Percentiles rank a stretch among this genome's conserved stretches.
Conservation (phyloP, 2,113 vertebrate genomes). For the Nycticorax nycticorax region DNA sequence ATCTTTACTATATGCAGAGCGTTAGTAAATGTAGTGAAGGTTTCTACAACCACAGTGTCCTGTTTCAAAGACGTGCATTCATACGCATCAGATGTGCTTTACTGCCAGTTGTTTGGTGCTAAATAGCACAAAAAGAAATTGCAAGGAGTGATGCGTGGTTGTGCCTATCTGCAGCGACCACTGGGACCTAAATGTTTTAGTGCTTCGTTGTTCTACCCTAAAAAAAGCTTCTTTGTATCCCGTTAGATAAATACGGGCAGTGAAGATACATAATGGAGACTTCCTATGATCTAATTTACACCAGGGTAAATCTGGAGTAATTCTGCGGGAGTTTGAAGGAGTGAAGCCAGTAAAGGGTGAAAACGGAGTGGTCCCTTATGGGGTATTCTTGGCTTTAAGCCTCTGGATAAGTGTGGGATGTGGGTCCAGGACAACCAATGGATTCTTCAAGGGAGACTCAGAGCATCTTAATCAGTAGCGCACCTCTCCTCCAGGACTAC, state of each 20-base stretch:
- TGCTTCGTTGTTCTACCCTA: neutral
- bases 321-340: neutral
- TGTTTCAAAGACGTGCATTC: neutral
- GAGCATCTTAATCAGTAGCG: neutral
- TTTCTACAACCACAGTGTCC: neutral
- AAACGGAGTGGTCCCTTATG: neutral
- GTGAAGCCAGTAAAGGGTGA: neutral
- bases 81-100: neutral
- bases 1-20: neutral
- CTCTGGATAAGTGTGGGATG: neutral
- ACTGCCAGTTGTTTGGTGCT: neutral
- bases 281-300: neutral
- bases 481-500: neutral
- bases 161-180: neutral
- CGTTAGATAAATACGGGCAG: neutral
- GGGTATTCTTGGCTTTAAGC: neutral
- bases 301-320: neutral
- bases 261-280: neutral
- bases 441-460: neutral
- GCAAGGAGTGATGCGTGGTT: neutral
- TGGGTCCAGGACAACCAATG: neutral
- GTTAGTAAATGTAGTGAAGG: neutral
- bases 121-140: neutral
- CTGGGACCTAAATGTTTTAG: neutral
- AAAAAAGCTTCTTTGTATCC: neutral